These are phyloP conservation scores for Macaca mulatta DNA, from an alignment of 2,113 vertebrate genomes.

Conservation along the genomic window DNA sequence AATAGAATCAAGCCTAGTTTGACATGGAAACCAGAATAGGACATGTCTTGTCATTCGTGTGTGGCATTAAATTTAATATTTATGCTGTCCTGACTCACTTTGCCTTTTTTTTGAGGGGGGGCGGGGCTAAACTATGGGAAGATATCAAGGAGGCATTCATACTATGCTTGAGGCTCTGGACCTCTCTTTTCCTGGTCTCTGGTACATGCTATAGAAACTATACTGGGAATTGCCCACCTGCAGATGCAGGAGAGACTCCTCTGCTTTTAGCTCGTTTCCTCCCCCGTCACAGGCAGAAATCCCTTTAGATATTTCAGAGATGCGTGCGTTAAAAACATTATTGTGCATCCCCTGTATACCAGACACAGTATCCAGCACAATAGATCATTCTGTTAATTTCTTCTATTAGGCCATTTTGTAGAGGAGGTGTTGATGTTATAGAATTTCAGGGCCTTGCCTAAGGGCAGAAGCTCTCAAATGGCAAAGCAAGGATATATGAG, in stretches of 20 bases:
- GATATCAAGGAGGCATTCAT: neutral
- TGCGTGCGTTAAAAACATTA: neutral
- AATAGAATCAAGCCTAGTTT: neutral
- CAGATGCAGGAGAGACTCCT: neutral
- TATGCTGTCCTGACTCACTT: neutral
- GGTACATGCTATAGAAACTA: no score
- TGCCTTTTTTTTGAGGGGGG: no score
- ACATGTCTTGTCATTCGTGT: neutral
- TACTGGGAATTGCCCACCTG: neutral
- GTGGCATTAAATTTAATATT: neutral
- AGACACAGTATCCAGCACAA: neutral
- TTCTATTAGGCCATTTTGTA: neutral
- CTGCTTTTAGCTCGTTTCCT: neutral
- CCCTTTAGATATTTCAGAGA: neutral
- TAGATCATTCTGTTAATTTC: neutral
- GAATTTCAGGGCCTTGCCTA: neutral
- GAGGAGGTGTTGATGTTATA: neutral
- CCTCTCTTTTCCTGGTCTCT: neutral
- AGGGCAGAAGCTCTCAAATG: neutral
- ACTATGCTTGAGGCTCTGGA: neutral
- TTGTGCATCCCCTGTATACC: neutral
- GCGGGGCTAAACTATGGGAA: no score
- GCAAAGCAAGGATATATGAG: neutral
- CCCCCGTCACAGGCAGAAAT: neutral
- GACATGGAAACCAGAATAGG: neutral